Percentiles rank a stretch among this genome's conserved stretches.
Conservation (phyloP, 2,113 vertebrate genomes). For the Aegithalos caudatus region DNA sequence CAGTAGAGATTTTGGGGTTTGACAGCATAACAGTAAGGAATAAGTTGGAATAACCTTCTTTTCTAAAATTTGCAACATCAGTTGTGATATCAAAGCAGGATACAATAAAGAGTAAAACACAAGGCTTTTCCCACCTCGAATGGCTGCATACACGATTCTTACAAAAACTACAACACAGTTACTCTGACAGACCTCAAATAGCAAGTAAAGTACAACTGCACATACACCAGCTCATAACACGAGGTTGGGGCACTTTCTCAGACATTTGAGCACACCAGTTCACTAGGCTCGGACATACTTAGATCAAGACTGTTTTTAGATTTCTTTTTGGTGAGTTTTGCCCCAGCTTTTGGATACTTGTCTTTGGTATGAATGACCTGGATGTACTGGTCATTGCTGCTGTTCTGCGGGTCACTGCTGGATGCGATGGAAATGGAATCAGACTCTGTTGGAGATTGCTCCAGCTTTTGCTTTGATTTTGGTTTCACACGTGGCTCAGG, state of each 20-base stretch:
- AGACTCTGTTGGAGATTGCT: conserved; percentile 82
- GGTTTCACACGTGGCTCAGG: conserved; percentile 69
- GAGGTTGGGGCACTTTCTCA: background rate
- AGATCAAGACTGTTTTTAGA: conserved; percentile 66
- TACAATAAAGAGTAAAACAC: background rate
- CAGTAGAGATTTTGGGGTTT: background rate
- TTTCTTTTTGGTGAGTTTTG: conserved; percentile 75
- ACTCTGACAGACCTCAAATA: background rate
- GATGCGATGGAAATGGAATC: conserved; percentile 86
- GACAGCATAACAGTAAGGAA: background rate
- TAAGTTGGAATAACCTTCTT: background rate
- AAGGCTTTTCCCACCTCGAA: background rate
- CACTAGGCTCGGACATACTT: conserved; percentile 63
- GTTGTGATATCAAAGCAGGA: background rate
- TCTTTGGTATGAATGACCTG: conserved; percentile 84
- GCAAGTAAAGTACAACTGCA: background rate
- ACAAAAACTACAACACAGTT: rapidly evolving
- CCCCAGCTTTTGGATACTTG: conserved; percentile 70
- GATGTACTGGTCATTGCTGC: conserved; percentile 86
- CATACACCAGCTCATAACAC: rapidly evolving
- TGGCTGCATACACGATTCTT: background rate
- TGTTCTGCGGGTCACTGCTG: conserved; percentile 89
- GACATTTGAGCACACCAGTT: conserved; percentile 87
- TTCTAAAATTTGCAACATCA: background rate
- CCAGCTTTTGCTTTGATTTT: conserved; percentile 73